A percentile compares a stretch with the other conserved stretches of the same genome.
These are phyloP conservation scores for Hemistola chrysoprasaria DNA, from an alignment of 2,888 invertebrate genomes.

Conservation along the genomic window DNA sequence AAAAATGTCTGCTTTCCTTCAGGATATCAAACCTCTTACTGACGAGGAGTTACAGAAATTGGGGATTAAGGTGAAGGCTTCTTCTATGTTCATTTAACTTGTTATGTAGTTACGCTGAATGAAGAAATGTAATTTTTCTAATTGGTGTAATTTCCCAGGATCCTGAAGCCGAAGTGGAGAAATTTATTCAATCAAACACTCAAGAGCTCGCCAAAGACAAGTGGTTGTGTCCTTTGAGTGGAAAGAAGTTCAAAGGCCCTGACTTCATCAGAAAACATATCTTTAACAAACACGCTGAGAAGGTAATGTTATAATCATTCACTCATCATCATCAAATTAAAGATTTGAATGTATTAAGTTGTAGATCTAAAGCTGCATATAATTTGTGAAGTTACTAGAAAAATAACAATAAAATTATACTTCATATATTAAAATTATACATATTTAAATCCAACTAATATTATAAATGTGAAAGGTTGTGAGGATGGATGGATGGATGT, in stretches of 20 bases:
- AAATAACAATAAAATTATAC: no score
- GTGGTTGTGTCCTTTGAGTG: slow-evolving; percentile 98
- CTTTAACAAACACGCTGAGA: slow-evolving; percentile 97
- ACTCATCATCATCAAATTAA: no score
- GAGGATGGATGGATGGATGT: no score
- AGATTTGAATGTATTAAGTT: no score
- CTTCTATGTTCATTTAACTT: background rate
- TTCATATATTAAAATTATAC: no score
- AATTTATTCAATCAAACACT: slow-evolving; percentile 97
- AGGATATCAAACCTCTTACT: slow-evolving; percentile 87
- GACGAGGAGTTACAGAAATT: slow-evolving; percentile 91
- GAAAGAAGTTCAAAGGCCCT: slow-evolving; percentile 99
- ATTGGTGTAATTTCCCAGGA: slow-evolving; percentile 77
- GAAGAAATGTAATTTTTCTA: no score
- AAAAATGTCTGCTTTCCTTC: slow-evolving; percentile 95
- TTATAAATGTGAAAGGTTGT: no score
- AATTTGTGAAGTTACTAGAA: no score
- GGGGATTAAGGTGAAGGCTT: slow-evolving; percentile 85
- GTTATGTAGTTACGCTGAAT: no score
- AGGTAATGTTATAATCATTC: slow-evolving; percentile 81
- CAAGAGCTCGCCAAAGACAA: slow-evolving; percentile 98
- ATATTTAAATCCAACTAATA: no score
- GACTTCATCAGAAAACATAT: slow-evolving; percentile 99
- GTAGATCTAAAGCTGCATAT: no score
- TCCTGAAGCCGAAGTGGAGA: slow-evolving; percentile 90